phyloP scores from a whole-genome alignment of 2,113 vertebrate species.

The Oryzias woworae region DNA sequence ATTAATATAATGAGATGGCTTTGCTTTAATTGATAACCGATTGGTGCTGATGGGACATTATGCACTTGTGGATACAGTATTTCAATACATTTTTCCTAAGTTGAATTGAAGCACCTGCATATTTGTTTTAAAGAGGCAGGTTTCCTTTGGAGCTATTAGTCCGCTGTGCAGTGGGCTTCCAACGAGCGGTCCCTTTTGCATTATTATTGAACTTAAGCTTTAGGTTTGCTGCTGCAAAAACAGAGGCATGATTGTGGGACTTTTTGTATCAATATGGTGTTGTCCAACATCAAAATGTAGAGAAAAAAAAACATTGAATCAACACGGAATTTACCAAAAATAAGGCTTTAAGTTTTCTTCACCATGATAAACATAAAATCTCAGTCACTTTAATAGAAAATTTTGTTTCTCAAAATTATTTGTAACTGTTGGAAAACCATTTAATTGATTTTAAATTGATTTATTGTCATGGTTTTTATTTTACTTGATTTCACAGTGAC shows the following conservation, averaged over 20 bases:
- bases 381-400: neutral
- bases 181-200: constrained; percentile 81
- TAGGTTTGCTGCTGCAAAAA: constrained; percentile 96
- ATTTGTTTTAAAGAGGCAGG: constrained; percentile 66
- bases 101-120: constrained; percentile 69
- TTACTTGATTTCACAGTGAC: constrained; percentile 45
- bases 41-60: constrained; percentile 75
- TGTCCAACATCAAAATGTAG: too few species aligned
- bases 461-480: constrained; percentile 8
- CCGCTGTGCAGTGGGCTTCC: constrained; percentile 59
- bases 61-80: constrained; percentile 74
- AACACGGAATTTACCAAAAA: too few species aligned
- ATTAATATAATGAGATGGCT: constrained; percentile 75
- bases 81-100: constrained; percentile 57
- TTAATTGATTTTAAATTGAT: constrained; percentile 19
- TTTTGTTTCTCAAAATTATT: neutral
- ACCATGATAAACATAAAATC: too few species aligned
- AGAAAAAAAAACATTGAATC: too few species aligned
- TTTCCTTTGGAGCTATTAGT: constrained; percentile 65
- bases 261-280: constrained; percentile 74
- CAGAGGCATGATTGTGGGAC: constrained; percentile 98
- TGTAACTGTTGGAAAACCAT: neutral
- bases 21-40: constrained; percentile 78
- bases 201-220: constrained; percentile 95
- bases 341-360: too few species aligned